Evolutionary conservation across 1,140 invertebrate genomes (phyloP).

Genomic region (Ips nitidus): DNA sequence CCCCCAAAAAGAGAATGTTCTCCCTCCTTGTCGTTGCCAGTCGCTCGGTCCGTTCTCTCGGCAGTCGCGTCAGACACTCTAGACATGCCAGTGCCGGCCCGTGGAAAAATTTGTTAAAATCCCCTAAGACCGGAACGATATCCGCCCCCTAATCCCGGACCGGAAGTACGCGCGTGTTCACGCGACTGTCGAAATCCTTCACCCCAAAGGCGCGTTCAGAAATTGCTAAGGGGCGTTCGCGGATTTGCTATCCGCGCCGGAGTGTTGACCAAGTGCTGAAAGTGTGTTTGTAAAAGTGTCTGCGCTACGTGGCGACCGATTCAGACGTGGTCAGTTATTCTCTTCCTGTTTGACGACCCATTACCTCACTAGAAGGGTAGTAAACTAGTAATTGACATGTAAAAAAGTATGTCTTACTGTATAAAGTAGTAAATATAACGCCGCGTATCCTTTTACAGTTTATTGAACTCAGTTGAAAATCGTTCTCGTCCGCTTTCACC

Average conservation of each 20-base stretch:
- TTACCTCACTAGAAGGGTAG: no score
- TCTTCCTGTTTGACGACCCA: no score
- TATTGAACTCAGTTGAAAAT: conserved; percentile 17
- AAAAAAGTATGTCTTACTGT: background rate
- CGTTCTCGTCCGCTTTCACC: conserved; percentile 19
- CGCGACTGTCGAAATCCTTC: background rate
- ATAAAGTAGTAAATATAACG: background rate
- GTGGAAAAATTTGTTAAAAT: conserved; percentile 4
- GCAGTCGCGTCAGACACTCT: conserved; percentile 25
- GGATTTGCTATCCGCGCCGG: background rate
- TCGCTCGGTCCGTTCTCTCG: conserved; percentile 15
- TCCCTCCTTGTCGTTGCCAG: conserved; percentile 11
- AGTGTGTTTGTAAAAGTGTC: conserved; percentile 29
- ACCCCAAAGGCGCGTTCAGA: no score
- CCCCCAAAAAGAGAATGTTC: conserved; percentile 20
- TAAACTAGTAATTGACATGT: no score
- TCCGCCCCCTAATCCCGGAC: conserved; percentile 9
- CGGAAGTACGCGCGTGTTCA: background rate
- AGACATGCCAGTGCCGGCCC: conserved; percentile 5
- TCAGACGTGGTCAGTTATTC: conserved; percentile 19
- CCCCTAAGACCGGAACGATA: conserved; percentile 5
- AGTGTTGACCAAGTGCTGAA: conserved; percentile 14
- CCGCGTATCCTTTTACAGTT: conserved; percentile 13
- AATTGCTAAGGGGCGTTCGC: no score
- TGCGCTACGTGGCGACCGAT: conserved; percentile 12